Percentiles rank a stretch among this genome's conserved stretches.
Evolutionary conservation across 2,888 invertebrate genomes (phyloP).

Genomic region (Hirtodrosophila duncani): DNA sequence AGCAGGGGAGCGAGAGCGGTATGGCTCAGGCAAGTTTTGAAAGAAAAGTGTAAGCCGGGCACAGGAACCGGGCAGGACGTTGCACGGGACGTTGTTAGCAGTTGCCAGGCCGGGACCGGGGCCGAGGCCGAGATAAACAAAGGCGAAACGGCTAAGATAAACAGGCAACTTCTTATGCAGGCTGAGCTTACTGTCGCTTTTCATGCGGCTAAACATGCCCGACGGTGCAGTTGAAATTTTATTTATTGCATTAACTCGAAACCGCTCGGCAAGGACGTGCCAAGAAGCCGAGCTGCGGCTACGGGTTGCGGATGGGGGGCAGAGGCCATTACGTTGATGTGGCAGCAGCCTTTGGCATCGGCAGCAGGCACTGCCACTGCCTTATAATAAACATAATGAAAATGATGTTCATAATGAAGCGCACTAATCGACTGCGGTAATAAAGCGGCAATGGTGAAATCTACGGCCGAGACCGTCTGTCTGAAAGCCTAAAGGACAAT

Average conservation of each 20-base stretch:
- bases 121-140: constrained; percentile 47
- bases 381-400: constrained; percentile 66
- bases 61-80: constrained; percentile 6
- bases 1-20: constrained; percentile 26
- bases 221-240: constrained; percentile 71
- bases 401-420: constrained; percentile 67
- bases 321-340: not conserved
- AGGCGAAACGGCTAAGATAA: constrained; percentile 55
- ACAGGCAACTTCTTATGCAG: constrained; percentile 67
- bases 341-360: not conserved
- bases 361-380: not conserved
- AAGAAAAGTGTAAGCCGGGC: constrained; percentile 49
- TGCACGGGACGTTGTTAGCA: not conserved
- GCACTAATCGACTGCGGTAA: constrained; percentile 70
- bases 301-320: not conserved
- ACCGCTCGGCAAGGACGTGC: constrained; percentile 34
- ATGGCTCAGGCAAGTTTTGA: constrained; percentile 33
- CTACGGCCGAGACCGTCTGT: no score
- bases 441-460: no score
- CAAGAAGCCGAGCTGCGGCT: not conserved
- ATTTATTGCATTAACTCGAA: constrained; percentile 70
- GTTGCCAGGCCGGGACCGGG: not conserved
- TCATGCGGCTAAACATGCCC: constrained; percentile 71
- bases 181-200: constrained; percentile 67
- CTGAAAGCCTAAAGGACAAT: no score